These are phyloP conservation scores for Olivierus martensii DNA, from an alignment of 1,140 invertebrate species.

Conservation along the genomic window DNA sequence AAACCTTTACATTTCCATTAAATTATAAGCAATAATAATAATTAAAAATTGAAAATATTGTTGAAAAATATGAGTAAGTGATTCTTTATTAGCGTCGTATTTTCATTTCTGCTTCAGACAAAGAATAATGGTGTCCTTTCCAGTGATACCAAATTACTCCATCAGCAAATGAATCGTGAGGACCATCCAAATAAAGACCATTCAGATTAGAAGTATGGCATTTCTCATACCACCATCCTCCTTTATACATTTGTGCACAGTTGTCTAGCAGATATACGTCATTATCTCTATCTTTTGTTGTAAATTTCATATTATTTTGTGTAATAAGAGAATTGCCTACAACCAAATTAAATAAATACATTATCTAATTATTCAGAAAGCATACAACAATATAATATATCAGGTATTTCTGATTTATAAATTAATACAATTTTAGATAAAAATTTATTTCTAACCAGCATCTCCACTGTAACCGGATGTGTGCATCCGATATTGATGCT, in stretches of 20 bases:
- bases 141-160: constrained; percentile 56
- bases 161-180: constrained; percentile 4
- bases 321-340: too few species aligned
- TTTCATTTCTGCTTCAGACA: constrained; percentile 7
- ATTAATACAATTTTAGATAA: too few species aligned
- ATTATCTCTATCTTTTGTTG: constrained; percentile 52
- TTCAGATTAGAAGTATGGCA: constrained; percentile 89
- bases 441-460: constrained; percentile 6
- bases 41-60: too few species aligned
- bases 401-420: too few species aligned
- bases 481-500: neutral
- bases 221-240: constrained; percentile 44
- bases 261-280: constrained; percentile 49
- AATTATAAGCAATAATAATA: too few species aligned
- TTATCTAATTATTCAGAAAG: too few species aligned
- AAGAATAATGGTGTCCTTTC: constrained; percentile 36
- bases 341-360: too few species aligned
- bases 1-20: too few species aligned
- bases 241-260: constrained; percentile 42
- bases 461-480: neutral
- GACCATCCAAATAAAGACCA: constrained; percentile 71
- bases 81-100: neutral
- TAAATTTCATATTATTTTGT: constrained; percentile 53
- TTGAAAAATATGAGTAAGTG: too few species aligned
- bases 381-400: too few species aligned